These are phyloP conservation scores for Schlechtendalia chinensis DNA, from an alignment of 1,140 invertebrate genomes.

Conservation along the genomic window DNA sequence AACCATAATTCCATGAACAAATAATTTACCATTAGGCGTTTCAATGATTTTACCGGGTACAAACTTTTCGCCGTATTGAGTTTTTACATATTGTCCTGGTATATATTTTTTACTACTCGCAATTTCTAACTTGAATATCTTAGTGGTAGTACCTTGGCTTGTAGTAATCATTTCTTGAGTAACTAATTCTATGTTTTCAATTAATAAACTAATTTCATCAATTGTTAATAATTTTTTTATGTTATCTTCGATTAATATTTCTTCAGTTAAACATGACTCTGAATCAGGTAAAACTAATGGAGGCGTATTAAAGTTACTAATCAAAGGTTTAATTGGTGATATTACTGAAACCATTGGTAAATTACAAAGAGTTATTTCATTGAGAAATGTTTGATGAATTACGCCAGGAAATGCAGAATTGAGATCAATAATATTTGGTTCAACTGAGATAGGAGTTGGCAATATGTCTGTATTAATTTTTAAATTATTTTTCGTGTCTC, in stretches of 20 bases:
- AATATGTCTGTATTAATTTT: conserved; percentile 57
- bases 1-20: conserved; percentile 61
- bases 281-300: not conserved
- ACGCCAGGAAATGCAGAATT: conserved; percentile 54
- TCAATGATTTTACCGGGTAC: conserved; percentile 60
- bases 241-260: conserved; percentile 56
- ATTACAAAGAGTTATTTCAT: conserved; percentile 61
- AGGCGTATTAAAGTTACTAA: conserved; percentile 54
- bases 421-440: conserved; percentile 59
- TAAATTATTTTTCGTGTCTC: conserved; percentile 1
- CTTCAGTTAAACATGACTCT: not conserved
- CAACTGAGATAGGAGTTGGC: conserved; percentile 59
- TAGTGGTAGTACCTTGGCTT: conserved; percentile 62
- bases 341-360: conserved; percentile 65
- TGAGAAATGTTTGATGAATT: conserved; percentile 55
- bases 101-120: conserved; percentile 61
- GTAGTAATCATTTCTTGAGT: conserved; percentile 58
- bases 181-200: conserved; percentile 65
- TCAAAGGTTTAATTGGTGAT: conserved; percentile 63
- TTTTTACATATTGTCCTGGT: conserved; percentile 55
- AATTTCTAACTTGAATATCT: conserved; percentile 66
- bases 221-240: conserved; percentile 63
- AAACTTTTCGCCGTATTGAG: conserved; percentile 59
- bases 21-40: conserved; percentile 66
- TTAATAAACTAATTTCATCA: conserved; percentile 65